Evolutionary conservation across 1,140 invertebrate genomes (phyloP).

Genomic region (Oscheius sp.): DNA sequence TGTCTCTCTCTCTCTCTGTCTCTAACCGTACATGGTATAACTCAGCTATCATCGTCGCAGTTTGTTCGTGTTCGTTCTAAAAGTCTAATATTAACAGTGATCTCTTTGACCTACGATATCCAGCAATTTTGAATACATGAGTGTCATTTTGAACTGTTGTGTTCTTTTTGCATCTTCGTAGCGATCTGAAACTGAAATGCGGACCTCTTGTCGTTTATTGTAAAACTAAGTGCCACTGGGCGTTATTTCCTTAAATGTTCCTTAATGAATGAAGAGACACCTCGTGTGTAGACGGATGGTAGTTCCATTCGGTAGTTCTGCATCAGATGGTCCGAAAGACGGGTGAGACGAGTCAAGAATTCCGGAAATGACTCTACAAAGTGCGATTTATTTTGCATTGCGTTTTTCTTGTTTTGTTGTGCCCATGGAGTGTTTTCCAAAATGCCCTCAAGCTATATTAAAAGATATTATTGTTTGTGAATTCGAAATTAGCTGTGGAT

Average conservation of each 20-base stretch:
- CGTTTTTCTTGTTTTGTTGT: too few relatives aligned
- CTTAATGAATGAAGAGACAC: not conserved
- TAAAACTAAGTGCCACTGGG: too few relatives aligned
- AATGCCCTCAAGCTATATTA: too few relatives aligned
- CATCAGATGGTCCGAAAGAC: not conserved
- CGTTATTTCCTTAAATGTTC: not conserved
- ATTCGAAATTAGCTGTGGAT: too few relatives aligned
- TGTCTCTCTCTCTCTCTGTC: not conserved
- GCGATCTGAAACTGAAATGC: not conserved
- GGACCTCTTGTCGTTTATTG: too few relatives aligned
- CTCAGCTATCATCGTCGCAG: not conserved
- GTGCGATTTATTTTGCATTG: too few relatives aligned
- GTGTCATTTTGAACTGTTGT: conserved; percentile 7
- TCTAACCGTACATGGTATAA: not conserved
- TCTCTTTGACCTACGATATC: not conserved
- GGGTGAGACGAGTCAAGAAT: not conserved
- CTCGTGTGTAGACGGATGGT: not conserved
- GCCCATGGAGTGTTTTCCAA: too few relatives aligned
- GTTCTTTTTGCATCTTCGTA: not conserved
- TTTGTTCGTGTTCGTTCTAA: not conserved
- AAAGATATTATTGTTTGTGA: too few relatives aligned
- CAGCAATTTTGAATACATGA: not conserved
- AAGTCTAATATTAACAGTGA: not conserved
- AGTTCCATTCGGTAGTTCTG: not conserved
- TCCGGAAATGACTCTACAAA: not conserved